Base-by-base conservation (phyloP, 1,140 invertebrate genomes). In the Drosophila murphyi region DNA sequence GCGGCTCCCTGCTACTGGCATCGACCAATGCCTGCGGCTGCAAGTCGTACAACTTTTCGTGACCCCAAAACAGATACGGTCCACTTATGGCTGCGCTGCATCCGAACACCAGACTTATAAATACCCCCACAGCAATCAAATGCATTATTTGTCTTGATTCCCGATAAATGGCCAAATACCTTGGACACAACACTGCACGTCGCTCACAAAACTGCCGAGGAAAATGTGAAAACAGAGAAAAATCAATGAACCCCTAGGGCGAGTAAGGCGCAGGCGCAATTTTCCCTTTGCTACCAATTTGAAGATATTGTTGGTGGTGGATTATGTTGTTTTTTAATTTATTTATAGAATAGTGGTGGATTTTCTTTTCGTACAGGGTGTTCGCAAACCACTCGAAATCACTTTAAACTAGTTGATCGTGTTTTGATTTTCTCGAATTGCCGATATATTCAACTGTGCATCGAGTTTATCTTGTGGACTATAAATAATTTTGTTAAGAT, bases 21-120 rank as follows among this genome's bases (percentile, higher is more conserved):
- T 94, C 93, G 90, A 93, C 92, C 12, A 95, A 78, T 1, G 94
- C 93, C 34, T 94, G 93, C 43, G 93, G 74, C 41, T 92, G 92
- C 56, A 93, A 93, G 29, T 87, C 86, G 28, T 92, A 82, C 0
- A 94, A 80, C 6, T 92, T 92, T 35, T 93, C 92, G 6, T 93
- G 93, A 10, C 94, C 94, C 92, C 94, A 95, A 69, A 94, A 93
- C 3, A 95, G 63, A 76, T 94, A 95, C 0, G 94, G 94, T 2
- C 94, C 94, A 63, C 77, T 90, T 20, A 92, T 80, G 39, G 86
- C 70, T 2, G 87, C 87, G 61, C 54, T 77, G 67, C 76, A 82
- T 51, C 76, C 62, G 51, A 78, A 35, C 20, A 71, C 63, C 39
- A 90, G 68, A 48, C 78, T 69, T 29, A 90, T 48, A 5, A 78